These are phyloP conservation scores for Platichthys flesus DNA, from an alignment of 2,113 vertebrate genomes.

Conservation along the genomic window DNA sequence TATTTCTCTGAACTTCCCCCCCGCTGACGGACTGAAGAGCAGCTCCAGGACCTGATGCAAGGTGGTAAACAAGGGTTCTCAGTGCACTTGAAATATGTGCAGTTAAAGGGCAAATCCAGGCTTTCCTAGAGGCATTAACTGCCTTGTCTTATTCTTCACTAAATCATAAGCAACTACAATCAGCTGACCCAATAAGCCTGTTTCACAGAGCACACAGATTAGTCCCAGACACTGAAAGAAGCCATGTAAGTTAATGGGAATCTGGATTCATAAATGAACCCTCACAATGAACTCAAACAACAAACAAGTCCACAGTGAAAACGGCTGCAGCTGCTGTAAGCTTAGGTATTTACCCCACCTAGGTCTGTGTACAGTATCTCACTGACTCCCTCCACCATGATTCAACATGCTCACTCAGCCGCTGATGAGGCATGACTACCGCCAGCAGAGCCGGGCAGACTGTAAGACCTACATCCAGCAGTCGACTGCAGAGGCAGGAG, in stretches of 20 bases:
- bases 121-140: background rate
- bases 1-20: slow-evolving; percentile 41
- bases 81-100: background rate
- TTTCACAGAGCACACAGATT: background rate
- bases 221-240: background rate
- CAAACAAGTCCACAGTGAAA: background rate
- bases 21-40: slow-evolving; percentile 47
- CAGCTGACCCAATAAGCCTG: background rate
- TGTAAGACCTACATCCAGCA: background rate
- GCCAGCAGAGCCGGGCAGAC: slow-evolving; percentile 14
- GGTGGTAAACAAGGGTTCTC: slow-evolving; percentile 1
- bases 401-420: slow-evolving; percentile 29
- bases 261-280: no score
- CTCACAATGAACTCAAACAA: no score
- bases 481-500: background rate
- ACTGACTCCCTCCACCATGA: background rate
- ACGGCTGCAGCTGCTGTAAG: slow-evolving; percentile 6
- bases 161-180: background rate
- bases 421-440: slow-evolving; percentile 11
- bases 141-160: background rate
- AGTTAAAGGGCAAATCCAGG: background rate
- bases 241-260: background rate
- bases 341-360: background rate
- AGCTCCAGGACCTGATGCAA: slow-evolving; percentile 15
- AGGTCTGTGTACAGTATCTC: background rate